A percentile compares a stretch with the other conserved stretches of the same genome.
Evolutionary conservation across 2,113 vertebrate species (phyloP).

Genomic region (Microtus pennsylvanicus): DNA sequence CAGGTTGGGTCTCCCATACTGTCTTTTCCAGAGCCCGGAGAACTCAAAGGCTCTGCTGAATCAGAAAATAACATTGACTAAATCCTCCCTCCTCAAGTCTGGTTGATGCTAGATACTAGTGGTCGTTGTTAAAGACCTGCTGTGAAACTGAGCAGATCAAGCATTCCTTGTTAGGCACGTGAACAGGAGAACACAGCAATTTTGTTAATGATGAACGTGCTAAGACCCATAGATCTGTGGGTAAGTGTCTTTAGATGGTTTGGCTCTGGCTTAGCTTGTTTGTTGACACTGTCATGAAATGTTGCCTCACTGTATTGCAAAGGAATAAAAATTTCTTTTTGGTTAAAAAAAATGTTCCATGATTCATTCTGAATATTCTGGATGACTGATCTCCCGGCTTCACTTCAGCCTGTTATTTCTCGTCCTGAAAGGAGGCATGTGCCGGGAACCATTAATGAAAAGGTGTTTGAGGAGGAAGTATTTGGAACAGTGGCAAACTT

Average conservation of each 20-base stretch:
- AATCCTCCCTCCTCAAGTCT: not conserved
- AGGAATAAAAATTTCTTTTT: slow-evolving; percentile 54
- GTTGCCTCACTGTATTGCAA: not conserved
- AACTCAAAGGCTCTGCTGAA: not conserved
- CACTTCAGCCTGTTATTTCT: slow-evolving; percentile 49
- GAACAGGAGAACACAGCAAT: not conserved
- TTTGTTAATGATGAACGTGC: not conserved
- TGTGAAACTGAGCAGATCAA: slow-evolving; percentile 9
- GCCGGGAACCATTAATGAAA: slow-evolving; percentile 9
- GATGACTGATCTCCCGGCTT: slow-evolving; percentile 28
- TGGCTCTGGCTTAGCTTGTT: not conserved
- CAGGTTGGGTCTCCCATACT: not conserved
- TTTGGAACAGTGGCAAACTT: slow-evolving; percentile 43
- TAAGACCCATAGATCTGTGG: not conserved
- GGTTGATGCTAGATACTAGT: not conserved
- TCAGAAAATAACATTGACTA: not conserved
- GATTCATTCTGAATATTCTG: slow-evolving; percentile 60
- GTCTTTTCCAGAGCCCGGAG: not conserved
- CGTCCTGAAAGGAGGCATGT: slow-evolving; percentile 36
- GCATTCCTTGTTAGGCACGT: not conserved
- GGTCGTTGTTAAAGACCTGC: slow-evolving; percentile 24
- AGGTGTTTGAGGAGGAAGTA: slow-evolving; percentile 44
- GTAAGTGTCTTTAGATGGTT: not conserved
- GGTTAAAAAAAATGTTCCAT: slow-evolving; percentile 29
- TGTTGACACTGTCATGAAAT: not conserved